Conservation (phyloP, 92 coral and sea anemone species). For the Siderastrea siderea region DNA sequence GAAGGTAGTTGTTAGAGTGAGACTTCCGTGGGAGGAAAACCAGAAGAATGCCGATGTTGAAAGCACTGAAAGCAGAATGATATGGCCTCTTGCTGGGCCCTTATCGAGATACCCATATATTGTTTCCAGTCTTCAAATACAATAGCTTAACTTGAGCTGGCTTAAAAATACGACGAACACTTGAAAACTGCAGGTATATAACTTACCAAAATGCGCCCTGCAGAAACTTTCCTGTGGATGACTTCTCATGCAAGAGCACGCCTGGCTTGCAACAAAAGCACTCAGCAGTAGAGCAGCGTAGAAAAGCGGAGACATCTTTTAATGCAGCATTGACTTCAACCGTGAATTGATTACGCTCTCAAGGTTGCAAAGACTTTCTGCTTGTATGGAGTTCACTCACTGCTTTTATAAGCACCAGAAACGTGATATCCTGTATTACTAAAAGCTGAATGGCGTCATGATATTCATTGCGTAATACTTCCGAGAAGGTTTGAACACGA, state of each 20-base stretch:
- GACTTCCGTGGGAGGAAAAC: neutral
- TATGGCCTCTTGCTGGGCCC: neutral
- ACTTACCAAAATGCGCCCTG: slow-evolving; percentile 91
- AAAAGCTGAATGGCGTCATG: neutral
- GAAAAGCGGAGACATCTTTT: neutral
- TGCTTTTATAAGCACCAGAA: slow-evolving; percentile 9
- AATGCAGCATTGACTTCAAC: too few species aligned
- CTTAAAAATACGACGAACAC: neutral
- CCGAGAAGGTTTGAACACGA: neutral
- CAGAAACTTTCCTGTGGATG: slow-evolving; percentile 95
- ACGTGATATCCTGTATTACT: slow-evolving; percentile 4
- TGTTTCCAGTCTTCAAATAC: too few species aligned
- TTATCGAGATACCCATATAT: too few species aligned
- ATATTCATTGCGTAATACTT: neutral
- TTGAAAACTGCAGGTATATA: neutral
- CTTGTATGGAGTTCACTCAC: neutral
- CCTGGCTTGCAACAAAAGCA: slow-evolving; percentile 18
- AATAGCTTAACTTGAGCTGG: too few species aligned
- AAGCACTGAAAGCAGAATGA: neutral
- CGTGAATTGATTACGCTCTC: neutral
- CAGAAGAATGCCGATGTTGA: neutral
- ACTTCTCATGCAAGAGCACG: slow-evolving; percentile 84
- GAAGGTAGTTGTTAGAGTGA: too few species aligned
- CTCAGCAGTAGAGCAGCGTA: neutral
- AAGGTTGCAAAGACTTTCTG: slow-evolving; percentile 1